Base-by-base conservation (phyloP, 2,888 invertebrate species). In the Megalurothrips usitatus region DNA sequence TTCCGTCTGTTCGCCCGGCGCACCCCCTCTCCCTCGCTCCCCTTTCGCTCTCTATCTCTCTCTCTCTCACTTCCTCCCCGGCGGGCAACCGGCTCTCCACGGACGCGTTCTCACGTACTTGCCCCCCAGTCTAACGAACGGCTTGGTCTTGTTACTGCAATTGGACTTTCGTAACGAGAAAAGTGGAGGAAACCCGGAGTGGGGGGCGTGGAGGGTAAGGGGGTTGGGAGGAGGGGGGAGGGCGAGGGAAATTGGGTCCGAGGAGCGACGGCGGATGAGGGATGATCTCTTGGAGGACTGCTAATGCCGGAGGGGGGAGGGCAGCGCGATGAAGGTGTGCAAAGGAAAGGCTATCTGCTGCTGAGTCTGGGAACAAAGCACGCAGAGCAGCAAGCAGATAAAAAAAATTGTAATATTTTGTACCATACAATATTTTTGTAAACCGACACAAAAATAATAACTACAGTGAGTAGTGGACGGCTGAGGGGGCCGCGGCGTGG, bases 101-200 rank as follows among this genome's bases (percentile, higher is more conserved):
- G 52, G 52, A 19, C 23, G 68, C 68, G 68, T 58, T 58, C 58
- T 17, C 58, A 58, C 68, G 68, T 68, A 68, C 68, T 11, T 68
- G 68, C 68, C 23, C n/a, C 11, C 52, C 23, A 68, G 68, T 12
- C 68, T 68, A 68, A 68, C 68, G 68, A 68, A 68, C 68, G 68
- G 68, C 68, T 68, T 23, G 68, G 68, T 68, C 68, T 68, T 68
- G 68, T 68, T 68, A 68, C 68, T 68, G 23, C 68, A 68, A 68
- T 68, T 68, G 68, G 68, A 68, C 68, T 68, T 68, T 23, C 23
- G 68, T 68, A 68, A 68, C 68, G 68, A 68, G 68, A 68, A 68
- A 68, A 68, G 68, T 68, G 68, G 68, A 23, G 68, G 11, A 23
- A 17, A 23, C n/a, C 23, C 14, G 52, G 14, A 12, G 63, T 19